Base-by-base conservation (phyloP, 92 coral and sea anemone genomes). In the Zoanthus solanderi region DNA sequence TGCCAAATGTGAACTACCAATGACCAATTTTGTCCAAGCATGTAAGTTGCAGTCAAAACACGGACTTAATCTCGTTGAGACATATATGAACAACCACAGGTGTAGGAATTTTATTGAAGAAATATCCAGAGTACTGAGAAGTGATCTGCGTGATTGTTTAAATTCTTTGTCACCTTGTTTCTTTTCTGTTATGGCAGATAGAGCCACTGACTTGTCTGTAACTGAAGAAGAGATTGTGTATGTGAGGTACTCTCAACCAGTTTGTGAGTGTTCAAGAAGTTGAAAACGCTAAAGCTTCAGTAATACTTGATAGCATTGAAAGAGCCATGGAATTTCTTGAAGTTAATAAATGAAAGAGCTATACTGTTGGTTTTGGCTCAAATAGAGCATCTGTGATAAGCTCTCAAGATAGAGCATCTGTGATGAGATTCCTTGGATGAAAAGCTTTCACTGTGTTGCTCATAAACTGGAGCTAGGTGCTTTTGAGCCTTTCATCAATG, bases 81-180 rank as follows among this genome's bases (percentile, higher is more conserved):
- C 78, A 72, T 72, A 72, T 72, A 71, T 71, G 78, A 72, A 72
- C 78, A 72, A 72, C 17, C 56, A 42, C 78, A 72, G 78, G 48
- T 30, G 76, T 71, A 8, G 50, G 17, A 31, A 34, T 71, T 71
- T 71, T 13, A 71, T 71, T 71, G 76, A 71, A 71, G 76, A 8
- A 8, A 71, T 71, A 7, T 8, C 76, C 13, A 71, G 13, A 71
- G 76, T 31, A 71, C 46, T 71, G 76, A 71, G 47, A 71, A 8
- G 32, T 71, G 76, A 71, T 37, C 74, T 68, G 54, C 54, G 10
- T 50, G 54, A 10, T 50, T 50, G 54, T 50, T 50, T 50, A 50
- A 50, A 50, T 50, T 50, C 54, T 50, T 50, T 50, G 54, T 50
- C 54, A 23, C 71, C 71, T 28, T 29, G 71, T 28, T 65, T 65